Evolutionary conservation across 1,140 invertebrate genomes (phyloP), one percentile per base, ranked within the genome.

Genomic region (Reticulitermes speratus): DNA sequence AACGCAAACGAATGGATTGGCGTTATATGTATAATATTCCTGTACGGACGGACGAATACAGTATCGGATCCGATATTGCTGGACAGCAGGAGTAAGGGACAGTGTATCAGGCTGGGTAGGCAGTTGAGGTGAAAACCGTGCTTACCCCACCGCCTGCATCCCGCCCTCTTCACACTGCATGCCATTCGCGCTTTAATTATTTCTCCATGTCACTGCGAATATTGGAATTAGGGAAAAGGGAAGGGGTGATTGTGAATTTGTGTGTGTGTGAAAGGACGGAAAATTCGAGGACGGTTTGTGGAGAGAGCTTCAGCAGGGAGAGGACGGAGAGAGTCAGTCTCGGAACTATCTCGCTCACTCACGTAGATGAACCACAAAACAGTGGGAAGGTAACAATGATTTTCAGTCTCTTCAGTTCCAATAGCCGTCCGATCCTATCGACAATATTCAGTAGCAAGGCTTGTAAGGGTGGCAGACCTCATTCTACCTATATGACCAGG

Each of bases 161-260:
- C 85, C 32, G 44, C 38, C 14, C 75, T 19, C 75, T 83, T 48
- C 44, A 16, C 83, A 82, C 44, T 44, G 87, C 84, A 75, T 87
- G 52, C 87, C 87, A 87, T 87, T 87, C 87, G 75, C 82, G 87
- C 87, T 87, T 87, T 87, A 87, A 87, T 87, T 87, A 87, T 87
- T 87, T 87, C 84, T 83, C 75, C 87, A 65, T 87, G 87, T 87
- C 87, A 87, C 84, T 85, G 85, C 52, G 87, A 87, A 87, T 87
- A 87, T 87, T 87, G 87, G 87, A 87, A 84, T 86, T 87, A 59
- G 84, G 85, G 59, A 84, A 38, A 38, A 32, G 45, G 84, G 85
- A 44, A 86, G 55, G 75, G 52, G 86, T 83, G 81, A 55, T 83
- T 86, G 85, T 44, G 32, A 55, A 48, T 82, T 32, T 86, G 85